Base-by-base conservation (phyloP, 2,888 invertebrate genomes). In the Hipparchia semele region DNA sequence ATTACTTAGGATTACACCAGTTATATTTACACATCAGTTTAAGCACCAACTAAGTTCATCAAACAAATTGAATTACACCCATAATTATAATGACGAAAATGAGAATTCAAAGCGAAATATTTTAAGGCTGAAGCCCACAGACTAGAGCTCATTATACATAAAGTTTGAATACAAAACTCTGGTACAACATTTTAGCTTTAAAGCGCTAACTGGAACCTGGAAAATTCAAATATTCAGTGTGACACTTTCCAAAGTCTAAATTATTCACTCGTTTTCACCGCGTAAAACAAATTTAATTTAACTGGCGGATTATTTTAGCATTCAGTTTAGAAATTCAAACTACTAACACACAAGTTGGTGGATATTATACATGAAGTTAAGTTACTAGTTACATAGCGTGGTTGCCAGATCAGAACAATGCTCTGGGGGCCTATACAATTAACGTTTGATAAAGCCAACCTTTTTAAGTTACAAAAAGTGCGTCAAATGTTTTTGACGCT, bases 201-300 rank as follows among this genome's bases (percentile, higher is more conserved):
- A 10, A 68, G 10, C 60, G 69, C 69, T 69, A 69, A 69, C 69
- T 69, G 49, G 53, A 68, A 69, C 69, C 53, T 61, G 61, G 61
- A 9, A 61, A 61, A 69, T 69, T 69, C 61, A 51, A 68, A 69
- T 69, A 61, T 69, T 69, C 69, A 39, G 53, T 61, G 61, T 69
- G 69, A 69, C 61, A 69, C 59, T 60, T 68, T 60, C 68, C 39
- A 68, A 68, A 68, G 68, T 68, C 58, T 68, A 60, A 68, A 68
- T 68, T 68, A 68, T 68, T 68, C 68, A 68, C 68, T 68, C 61
- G 61, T 69, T 60, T 69, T 69, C 53, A 61, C 69, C 53, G 61
- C 61, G 58, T 61, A 69, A 69, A 69, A 69, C 69, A 68, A 68
- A 58, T 68, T 68, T 68, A 56, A 69, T 69, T 69, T 69, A 53